Evolutionary conservation across 2,888 invertebrate species (phyloP).

Genomic region (Caenorhabditis sp.): DNA sequence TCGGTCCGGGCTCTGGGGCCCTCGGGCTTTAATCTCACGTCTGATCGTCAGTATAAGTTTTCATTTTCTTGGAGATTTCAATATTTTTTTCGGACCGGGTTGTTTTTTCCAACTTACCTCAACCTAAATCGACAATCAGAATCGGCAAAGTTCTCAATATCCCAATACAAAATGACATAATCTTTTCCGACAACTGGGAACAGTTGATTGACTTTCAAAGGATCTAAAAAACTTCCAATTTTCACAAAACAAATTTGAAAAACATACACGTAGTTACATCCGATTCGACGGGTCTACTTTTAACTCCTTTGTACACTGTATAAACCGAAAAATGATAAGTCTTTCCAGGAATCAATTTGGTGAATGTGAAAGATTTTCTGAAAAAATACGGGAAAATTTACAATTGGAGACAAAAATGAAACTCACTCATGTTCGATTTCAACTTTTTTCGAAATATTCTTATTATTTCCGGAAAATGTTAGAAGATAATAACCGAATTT

Average conservation of each 20-base stretch:
- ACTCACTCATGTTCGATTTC: conserved; percentile 63
- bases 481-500: conserved; percentile 65
- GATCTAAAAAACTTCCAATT: conserved; percentile 58
- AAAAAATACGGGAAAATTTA: conserved; percentile 17
- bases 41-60: too few species aligned
- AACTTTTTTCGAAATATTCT: conserved; percentile 66
- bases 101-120: conserved; percentile 39
- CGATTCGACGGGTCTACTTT: conserved; percentile 61
- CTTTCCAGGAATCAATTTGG: conserved; percentile 68
- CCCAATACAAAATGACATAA: conserved; percentile 66
- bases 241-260: not conserved
- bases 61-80: too few species aligned
- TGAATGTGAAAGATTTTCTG: conserved; percentile 68
- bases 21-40: too few species aligned
- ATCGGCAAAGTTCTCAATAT: conserved; percentile 69
- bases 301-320: conserved; percentile 64
- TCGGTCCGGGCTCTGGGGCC: too few species aligned
- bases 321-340: conserved; percentile 65
- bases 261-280: conserved; percentile 66
- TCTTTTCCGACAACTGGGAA: conserved; percentile 66
- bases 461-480: conserved; percentile 61
- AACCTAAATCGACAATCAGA: conserved; percentile 64
- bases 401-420: not conserved
- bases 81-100: too few species aligned
- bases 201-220: conserved; percentile 65